phyloP scores from a whole-genome alignment of 2,888 invertebrate species.

The Pachliopta kotzebuea region DNA sequence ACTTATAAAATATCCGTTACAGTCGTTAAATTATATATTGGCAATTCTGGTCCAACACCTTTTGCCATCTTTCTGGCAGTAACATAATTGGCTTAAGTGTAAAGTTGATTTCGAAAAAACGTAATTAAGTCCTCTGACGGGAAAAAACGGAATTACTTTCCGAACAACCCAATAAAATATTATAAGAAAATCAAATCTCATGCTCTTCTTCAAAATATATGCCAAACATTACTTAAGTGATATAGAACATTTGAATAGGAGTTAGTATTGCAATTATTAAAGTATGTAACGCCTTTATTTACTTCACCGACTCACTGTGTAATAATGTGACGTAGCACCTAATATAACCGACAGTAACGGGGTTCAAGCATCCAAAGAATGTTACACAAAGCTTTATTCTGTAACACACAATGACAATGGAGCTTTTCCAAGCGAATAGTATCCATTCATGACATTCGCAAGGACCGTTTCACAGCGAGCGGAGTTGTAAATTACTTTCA shows the following conservation, averaged over 20 bases:
- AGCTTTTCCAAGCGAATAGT: slow-evolving; percentile 31
- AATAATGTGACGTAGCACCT: slow-evolving; percentile 29
- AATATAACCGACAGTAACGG: slow-evolving; percentile 26
- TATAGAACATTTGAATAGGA: not conserved
- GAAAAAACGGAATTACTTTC: no score
- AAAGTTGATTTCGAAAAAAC: no score
- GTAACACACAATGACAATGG: slow-evolving; percentile 30
- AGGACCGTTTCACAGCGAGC: slow-evolving; percentile 28
- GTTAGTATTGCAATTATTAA: slow-evolving; percentile 3
- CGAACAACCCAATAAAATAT: no score
- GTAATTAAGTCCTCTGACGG: no score
- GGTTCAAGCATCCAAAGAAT: slow-evolving; percentile 28
- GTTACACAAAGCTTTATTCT: slow-evolving; percentile 29
- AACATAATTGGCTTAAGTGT: no score
- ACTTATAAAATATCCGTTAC: no score
- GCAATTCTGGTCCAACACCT: no score
- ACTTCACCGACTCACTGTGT: slow-evolving; percentile 17
- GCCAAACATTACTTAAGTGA: no score
- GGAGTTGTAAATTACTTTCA: slow-evolving; percentile 27
- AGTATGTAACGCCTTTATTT: slow-evolving; percentile 12
- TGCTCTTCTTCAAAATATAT: no score
- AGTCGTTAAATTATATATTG: no score
- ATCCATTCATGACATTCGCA: slow-evolving; percentile 31
- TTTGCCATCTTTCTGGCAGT: no score
- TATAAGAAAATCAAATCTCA: no score